Percentiles rank a stretch among this genome's conserved stretches.
phyloP scores from a whole-genome alignment of 2,113 vertebrate genomes.

The Grantiella picta region DNA sequence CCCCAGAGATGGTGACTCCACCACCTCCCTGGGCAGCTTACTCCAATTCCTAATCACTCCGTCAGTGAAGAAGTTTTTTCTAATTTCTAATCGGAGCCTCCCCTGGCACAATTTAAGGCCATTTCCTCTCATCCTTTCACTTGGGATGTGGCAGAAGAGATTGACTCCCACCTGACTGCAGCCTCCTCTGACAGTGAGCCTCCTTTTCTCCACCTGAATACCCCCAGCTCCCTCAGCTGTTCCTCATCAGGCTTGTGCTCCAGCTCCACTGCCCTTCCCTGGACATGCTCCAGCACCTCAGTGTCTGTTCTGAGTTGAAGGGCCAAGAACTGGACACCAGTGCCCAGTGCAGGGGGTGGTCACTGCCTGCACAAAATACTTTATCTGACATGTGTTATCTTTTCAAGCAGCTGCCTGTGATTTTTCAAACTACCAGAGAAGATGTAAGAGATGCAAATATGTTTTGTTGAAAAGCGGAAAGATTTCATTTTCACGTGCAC shows the following conservation, averaged over 20 bases:
- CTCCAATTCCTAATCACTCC: neutral
- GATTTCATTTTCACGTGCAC: neutral
- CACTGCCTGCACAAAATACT: neutral
- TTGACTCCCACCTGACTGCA: neutral
- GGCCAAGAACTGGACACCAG: neutral
- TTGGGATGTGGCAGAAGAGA: neutral
- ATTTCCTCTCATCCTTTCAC: neutral
- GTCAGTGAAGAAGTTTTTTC: neutral
- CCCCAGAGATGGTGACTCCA: neutral
- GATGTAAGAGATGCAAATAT: neutral
- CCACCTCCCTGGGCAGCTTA: neutral
- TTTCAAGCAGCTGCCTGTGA: neutral
- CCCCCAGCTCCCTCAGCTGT: neutral
- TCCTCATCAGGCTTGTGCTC: neutral
- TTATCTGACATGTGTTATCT: neutral
- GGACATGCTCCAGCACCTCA: accelerated
- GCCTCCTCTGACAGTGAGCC: neutral
- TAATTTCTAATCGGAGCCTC: neutral
- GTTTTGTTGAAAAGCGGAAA: neutral
- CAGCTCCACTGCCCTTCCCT: neutral
- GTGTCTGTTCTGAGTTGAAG: neutral
- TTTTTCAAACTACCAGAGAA: neutral
- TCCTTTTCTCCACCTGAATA: neutral
- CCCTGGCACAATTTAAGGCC: neutral
- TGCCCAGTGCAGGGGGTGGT: neutral